Evolutionary conservation across 2,888 invertebrate species (phyloP).

Genomic region (Teinopalpus imperialis): DNA sequence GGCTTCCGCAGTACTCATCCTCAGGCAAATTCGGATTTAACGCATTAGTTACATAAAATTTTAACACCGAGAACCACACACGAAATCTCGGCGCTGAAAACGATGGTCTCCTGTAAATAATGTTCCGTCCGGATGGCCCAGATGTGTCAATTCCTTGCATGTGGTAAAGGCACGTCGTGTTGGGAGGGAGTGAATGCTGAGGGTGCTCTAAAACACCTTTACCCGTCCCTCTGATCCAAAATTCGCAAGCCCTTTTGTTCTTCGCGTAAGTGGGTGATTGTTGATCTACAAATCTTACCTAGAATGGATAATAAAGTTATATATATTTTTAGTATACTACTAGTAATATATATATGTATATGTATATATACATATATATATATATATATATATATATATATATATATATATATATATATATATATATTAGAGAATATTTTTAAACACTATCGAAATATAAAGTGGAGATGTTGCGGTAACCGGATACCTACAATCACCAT

Average conservation of each 20-base stretch:
- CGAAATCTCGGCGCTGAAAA: slow-evolving; percentile 87
- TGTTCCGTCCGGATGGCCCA: slow-evolving; percentile 80
- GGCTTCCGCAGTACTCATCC: slow-evolving; percentile 90
- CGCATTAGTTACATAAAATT: slow-evolving; percentile 89
- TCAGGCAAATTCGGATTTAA: slow-evolving; percentile 84
- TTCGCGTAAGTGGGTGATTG: slow-evolving; percentile 92
- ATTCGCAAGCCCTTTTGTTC: slow-evolving; percentile 92
- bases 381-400: too few relatives aligned
- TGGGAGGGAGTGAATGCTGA: slow-evolving; percentile 91
- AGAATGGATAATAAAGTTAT: too few relatives aligned
- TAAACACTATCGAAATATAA: too few relatives aligned
- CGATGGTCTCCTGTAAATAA: slow-evolving; percentile 78
- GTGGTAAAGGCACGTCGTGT: slow-evolving; percentile 94
- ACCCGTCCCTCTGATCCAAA: slow-evolving; percentile 91
- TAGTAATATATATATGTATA: too few relatives aligned
- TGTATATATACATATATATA: too few relatives aligned
- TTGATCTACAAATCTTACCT: slow-evolving; percentile 92
- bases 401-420: too few relatives aligned
- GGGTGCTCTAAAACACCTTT: slow-evolving; percentile 92
- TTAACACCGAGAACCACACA: slow-evolving; percentile 93
- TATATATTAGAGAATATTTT: neutral
- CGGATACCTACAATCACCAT: too few relatives aligned
- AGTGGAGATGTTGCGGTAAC: too few relatives aligned
- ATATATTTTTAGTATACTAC: too few relatives aligned
- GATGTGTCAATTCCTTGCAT: slow-evolving; percentile 85